A percentile compares a stretch with the other conserved stretches of the same genome.
phyloP scores from a whole-genome alignment of 2,797 vertebrate species.

The Amblyraja radiata region DNA sequence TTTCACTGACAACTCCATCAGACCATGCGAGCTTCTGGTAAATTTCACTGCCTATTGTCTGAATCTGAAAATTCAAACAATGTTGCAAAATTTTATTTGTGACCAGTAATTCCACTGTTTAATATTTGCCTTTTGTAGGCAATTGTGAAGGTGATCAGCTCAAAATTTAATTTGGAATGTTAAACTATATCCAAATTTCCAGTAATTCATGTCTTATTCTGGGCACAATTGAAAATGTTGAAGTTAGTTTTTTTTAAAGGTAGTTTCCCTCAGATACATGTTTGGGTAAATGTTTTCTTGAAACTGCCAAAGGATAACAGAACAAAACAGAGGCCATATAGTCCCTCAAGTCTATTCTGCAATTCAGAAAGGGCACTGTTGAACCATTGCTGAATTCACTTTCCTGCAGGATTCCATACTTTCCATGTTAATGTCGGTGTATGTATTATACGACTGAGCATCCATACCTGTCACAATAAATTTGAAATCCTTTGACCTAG shows the following conservation, averaged over 20 bases:
- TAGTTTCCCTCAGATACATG: neutral
- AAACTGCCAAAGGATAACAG: neutral
- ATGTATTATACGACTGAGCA: too few relatives aligned
- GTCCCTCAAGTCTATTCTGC: too few relatives aligned
- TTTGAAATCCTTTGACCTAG: too few relatives aligned
- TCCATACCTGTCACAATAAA: too few relatives aligned
- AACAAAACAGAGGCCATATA: too few relatives aligned
- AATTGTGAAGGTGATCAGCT: neutral
- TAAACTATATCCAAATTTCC: neutral
- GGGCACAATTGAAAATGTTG: neutral
- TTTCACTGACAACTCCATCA: conserved; percentile 91
- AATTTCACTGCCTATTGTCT: conserved; percentile 42
- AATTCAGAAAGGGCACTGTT: too few relatives aligned
- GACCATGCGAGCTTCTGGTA: conserved; percentile 86
- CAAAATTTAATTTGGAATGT: neutral
- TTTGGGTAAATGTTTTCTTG: neutral
- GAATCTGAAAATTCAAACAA: neutral
- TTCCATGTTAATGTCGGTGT: too few relatives aligned
- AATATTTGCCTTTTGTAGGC: neutral
- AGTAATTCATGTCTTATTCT: neutral
- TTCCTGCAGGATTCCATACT: too few relatives aligned
- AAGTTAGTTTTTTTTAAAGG: neutral
- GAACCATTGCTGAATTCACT: too few relatives aligned
- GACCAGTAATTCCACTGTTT: neutral
- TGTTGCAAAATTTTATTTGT: neutral